Conservation (phyloP, 2,888 invertebrate species). For the Melitaea athalia region DNA sequence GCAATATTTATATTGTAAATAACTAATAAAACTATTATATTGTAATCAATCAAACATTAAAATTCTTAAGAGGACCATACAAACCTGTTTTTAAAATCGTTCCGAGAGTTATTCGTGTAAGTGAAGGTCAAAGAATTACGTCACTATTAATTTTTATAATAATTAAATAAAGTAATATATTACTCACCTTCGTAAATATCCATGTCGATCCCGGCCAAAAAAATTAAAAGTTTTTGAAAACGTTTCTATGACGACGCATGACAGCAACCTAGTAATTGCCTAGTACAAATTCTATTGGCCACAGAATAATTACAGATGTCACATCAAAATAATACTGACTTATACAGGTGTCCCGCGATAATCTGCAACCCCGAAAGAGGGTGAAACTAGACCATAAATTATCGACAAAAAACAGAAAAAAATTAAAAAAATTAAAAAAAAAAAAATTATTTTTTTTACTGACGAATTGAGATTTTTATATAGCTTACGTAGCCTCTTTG, state of each 20-base stretch:
- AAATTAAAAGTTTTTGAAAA: slow-evolving; percentile 72
- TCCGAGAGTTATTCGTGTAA: not conserved
- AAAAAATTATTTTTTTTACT: no score
- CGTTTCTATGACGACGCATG: slow-evolving; percentile 83
- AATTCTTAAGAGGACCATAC: slow-evolving; percentile 38
- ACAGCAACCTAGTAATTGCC: slow-evolving; percentile 71
- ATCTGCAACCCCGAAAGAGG: no score
- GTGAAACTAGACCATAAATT: no score
- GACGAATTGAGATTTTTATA: no score
- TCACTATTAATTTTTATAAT: slow-evolving; percentile 36
- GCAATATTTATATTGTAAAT: not conserved
- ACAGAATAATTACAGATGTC: slow-evolving; percentile 30
- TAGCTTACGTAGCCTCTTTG: no score
- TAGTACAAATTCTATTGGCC: slow-evolving; percentile 60
- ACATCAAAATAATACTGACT: not conserved
- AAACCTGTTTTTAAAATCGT: slow-evolving; percentile 44
- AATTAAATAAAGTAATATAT: slow-evolving; percentile 37
- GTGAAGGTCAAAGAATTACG: slow-evolving; percentile 7
- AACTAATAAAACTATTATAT: not conserved
- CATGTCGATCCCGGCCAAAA: slow-evolving; percentile 75
- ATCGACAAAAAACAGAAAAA: no score
- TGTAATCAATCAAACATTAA: not conserved
- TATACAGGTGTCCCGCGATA: no score
- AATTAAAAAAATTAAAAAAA: no score
- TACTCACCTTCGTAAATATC: slow-evolving; percentile 75